Percentiles rank a stretch among this genome's conserved stretches.
phyloP scores from a whole-genome alignment of 2,797 vertebrate genomes.

The Pangasius mekongensis region DNA sequence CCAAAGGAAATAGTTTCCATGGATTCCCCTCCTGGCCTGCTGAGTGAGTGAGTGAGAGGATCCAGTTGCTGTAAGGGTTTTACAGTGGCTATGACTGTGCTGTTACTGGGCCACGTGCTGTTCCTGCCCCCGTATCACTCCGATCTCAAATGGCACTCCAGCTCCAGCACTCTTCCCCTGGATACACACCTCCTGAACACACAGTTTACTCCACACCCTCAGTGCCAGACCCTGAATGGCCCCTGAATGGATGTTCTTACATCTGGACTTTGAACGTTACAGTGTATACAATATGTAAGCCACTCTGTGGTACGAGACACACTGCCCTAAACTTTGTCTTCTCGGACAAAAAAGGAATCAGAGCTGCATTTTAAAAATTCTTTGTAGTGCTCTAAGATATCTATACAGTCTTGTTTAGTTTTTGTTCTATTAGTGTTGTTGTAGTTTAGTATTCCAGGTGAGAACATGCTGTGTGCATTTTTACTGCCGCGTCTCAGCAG shows the following conservation, averaged over 20 bases:
- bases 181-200: constrained; percentile 29
- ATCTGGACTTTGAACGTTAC: not conserved
- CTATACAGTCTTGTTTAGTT: not conserved
- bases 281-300: not conserved
- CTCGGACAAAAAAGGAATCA: not conserved
- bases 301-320: not conserved
- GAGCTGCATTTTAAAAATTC: not conserved
- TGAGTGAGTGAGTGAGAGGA: constrained; percentile 10
- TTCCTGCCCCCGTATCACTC: constrained; percentile 44
- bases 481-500: not conserved
- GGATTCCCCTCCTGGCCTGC: constrained; percentile 32
- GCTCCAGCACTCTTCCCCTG: not conserved
- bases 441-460: not conserved
- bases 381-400: not conserved
- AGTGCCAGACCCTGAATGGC: not conserved
- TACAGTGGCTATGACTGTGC: constrained; percentile 7
- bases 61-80: constrained; percentile 33
- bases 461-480: not conserved
- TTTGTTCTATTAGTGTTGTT: not conserved
- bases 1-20: constrained; percentile 43
- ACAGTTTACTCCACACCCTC: not conserved
- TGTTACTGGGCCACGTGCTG: constrained; percentile 30
- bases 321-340: not conserved
- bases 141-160: constrained; percentile 34
- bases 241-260: constrained; percentile 12